phyloP scores from a whole-genome alignment of 2,797 vertebrate genomes.

The Antennarius maculatus region DNA sequence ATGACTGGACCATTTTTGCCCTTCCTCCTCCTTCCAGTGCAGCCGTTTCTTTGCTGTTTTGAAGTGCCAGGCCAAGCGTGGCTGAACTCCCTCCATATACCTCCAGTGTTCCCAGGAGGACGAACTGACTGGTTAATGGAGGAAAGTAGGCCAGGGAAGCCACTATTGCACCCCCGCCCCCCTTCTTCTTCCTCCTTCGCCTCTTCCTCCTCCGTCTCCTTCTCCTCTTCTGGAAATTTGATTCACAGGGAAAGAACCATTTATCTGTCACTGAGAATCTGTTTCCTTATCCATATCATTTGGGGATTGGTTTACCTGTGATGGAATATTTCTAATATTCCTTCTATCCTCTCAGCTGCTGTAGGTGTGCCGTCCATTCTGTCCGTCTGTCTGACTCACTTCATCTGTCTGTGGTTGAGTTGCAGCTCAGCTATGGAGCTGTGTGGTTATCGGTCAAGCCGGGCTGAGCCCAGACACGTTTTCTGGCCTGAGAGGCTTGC shows the following conservation, averaged over 20 bases:
- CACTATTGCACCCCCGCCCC: conserved; percentile 41
- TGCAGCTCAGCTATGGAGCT: conserved; percentile 43
- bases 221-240: conserved; percentile 49
- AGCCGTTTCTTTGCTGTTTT: conserved; percentile 58
- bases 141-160: conserved; percentile 75
- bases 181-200: conserved; percentile 34
- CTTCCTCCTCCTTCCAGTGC: conserved; percentile 33
- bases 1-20: conserved; percentile 35
- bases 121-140: conserved; percentile 56
- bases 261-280: conserved; percentile 59
- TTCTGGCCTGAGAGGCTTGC: conserved; percentile 51
- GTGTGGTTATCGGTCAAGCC: conserved; percentile 50
- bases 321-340: conserved; percentile 34
- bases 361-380: conserved; percentile 20
- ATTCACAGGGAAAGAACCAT: conserved; percentile 61
- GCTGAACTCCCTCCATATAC: conserved; percentile 62
- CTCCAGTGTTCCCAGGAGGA: conserved; percentile 67
- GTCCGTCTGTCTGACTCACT: conserved; percentile 30
- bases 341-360: conserved; percentile 15
- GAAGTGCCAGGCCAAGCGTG: conserved; percentile 74
- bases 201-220: conserved; percentile 38
- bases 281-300: conserved; percentile 44
- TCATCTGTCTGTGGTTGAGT: conserved; percentile 45
- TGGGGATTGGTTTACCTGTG: conserved; percentile 32
- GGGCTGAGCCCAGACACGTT: conserved; percentile 47